Evolutionary conservation across 1,140 invertebrate genomes (phyloP).

Genomic region (Drosophila biarmipes): DNA sequence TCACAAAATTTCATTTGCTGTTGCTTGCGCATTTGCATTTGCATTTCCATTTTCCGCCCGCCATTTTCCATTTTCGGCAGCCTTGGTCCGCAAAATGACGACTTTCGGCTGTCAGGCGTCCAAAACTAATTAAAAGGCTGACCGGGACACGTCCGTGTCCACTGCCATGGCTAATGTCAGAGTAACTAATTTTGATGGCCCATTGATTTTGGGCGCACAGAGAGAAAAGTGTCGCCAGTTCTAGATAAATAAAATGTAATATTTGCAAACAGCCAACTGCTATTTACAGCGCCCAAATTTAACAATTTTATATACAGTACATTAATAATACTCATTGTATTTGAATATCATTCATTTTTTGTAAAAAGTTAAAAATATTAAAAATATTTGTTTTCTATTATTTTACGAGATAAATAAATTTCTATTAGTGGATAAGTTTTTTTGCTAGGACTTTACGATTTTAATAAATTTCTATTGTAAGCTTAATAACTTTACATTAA

Average conservation of each 20-base stretch:
- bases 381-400: too few species aligned
- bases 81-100: conserved; percentile 18
- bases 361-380: too few species aligned
- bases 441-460: too few species aligned
- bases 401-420: too few species aligned
- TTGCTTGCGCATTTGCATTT: conserved; percentile 20
- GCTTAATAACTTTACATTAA: too few species aligned
- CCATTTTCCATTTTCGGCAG: conserved; percentile 31
- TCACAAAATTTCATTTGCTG: conserved; percentile 41
- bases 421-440: too few species aligned
- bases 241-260: background rate
- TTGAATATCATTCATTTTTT: too few species aligned
- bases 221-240: background rate
- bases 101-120: conserved; percentile 4
- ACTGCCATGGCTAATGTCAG: conserved; percentile 48
- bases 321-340: too few species aligned
- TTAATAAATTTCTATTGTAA: too few species aligned
- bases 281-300: background rate
- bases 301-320: background rate
- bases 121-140: conserved; percentile 64
- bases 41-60: conserved; percentile 15
- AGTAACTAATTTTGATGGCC: conserved; percentile 53
- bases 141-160: conserved; percentile 10
- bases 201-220: conserved; percentile 52
- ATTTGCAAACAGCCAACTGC: background rate